These are phyloP conservation scores for Morbakka virulenta DNA, from an alignment of 30 jellyfish, hydroid and myxozoan species.

Conservation along the genomic window DNA sequence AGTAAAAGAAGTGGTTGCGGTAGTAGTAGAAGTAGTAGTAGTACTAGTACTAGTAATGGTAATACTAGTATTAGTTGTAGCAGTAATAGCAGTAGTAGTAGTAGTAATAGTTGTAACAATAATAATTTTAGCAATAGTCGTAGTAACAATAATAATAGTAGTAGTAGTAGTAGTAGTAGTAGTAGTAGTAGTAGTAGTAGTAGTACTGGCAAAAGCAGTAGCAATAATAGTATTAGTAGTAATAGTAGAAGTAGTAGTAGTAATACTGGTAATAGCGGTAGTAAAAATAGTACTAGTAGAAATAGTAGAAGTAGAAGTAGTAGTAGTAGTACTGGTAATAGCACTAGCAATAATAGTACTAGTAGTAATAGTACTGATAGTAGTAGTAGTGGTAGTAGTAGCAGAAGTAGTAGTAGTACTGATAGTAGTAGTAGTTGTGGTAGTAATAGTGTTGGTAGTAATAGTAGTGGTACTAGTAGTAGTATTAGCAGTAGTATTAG, in stretches of 20 bases:
- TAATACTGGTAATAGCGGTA: conserved; percentile 23
- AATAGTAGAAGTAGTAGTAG: conserved; percentile 28
- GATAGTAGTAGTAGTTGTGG: no score
- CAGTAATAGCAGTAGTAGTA: conserved; percentile 32
- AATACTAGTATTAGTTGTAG: conserved; percentile 21
- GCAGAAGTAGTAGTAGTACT: conserved; percentile 33
- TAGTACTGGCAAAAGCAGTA: conserved; percentile 11
- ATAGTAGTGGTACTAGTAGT: conserved; percentile 9
- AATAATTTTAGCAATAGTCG: conserved; percentile 28
- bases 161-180: conserved; percentile 23
- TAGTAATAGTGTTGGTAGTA: conserved; percentile 7
- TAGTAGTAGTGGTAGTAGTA: conserved; percentile 37
- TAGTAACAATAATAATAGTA: conserved; percentile 6
- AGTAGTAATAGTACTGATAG: conserved; percentile 38
- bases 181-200: conserved; percentile 20
- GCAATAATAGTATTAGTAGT: conserved; percentile 33
- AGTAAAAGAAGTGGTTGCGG: conserved; percentile 12
- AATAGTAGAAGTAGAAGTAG: conserved; percentile 35
- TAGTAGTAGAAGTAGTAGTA: conserved; percentile 33
- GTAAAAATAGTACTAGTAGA: conserved; percentile 29
- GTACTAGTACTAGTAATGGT: conserved; percentile 29
- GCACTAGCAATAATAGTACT: conserved; percentile 1
- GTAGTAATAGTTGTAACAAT: conserved; percentile 22
- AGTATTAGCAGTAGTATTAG: no score
- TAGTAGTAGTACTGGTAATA: background rate